These are phyloP conservation scores for Smittia aterrima DNA, from an alignment of 2,888 invertebrate species.

Conservation along the genomic window DNA sequence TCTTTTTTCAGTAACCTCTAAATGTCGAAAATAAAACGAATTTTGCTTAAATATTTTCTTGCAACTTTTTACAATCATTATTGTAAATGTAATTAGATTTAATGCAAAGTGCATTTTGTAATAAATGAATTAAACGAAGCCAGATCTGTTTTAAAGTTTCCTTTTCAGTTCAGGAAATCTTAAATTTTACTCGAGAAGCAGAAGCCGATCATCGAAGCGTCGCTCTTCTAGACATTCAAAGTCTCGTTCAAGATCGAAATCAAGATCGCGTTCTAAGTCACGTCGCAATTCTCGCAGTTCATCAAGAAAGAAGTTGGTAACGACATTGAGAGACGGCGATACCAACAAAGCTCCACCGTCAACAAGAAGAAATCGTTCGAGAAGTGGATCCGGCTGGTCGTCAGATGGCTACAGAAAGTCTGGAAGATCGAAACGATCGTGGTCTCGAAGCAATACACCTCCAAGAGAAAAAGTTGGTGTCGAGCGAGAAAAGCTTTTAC, in stretches of 20 bases:
- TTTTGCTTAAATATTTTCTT: too few species aligned
- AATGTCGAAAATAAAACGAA: too few species aligned
- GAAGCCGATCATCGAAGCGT: conserved; percentile 47
- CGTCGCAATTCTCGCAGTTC: conserved; percentile 46
- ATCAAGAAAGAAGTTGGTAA: conserved; percentile 42
- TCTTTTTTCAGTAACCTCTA: too few species aligned
- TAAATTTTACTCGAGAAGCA: conserved; percentile 49
- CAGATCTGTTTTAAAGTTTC: too few species aligned
- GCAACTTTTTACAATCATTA: too few species aligned
- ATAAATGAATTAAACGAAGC: too few species aligned
- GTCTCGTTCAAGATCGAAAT: conserved; percentile 47
- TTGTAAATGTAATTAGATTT: too few species aligned
- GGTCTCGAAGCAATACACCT: conserved; percentile 17
- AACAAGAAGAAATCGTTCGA: conserved; percentile 46
- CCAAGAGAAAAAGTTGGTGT: conserved; percentile 43
- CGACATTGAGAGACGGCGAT: conserved; percentile 42
- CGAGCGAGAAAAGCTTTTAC: conserved; percentile 49
- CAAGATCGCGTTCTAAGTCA: conserved; percentile 53
- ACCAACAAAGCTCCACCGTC: conserved; percentile 45
- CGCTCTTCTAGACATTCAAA: background rate
- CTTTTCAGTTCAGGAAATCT: too few species aligned
- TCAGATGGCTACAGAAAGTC: conserved; percentile 44
- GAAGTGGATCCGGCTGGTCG: conserved; percentile 36
- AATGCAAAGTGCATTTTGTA: too few species aligned
- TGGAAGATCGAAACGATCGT: conserved; percentile 42